Evolutionary conservation across 1,140 invertebrate genomes (phyloP).

Genomic region (Rhysida immarginata): DNA sequence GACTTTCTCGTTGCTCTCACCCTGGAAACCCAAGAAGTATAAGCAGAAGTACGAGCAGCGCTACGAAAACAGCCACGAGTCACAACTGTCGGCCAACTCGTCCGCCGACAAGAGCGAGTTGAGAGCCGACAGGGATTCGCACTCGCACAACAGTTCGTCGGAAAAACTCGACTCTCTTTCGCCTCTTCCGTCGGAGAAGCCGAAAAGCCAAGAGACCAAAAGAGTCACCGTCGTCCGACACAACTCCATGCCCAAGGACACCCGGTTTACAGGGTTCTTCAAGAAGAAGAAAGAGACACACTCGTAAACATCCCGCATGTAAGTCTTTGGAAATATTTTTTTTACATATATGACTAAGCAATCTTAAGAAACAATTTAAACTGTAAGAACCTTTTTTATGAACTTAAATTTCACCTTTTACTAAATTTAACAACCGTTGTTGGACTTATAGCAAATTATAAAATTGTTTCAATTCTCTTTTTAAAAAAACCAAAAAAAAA

Average conservation of each 20-base stretch:
- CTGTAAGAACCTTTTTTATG: too few species aligned
- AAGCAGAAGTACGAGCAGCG: neutral
- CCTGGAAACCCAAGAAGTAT: conserved; percentile 8
- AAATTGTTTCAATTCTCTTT: too few species aligned
- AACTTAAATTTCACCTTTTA: too few species aligned
- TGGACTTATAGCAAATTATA: too few species aligned
- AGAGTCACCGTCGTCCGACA: neutral
- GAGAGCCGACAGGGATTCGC: neutral
- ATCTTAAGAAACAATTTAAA: too few species aligned
- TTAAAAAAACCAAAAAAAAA: too few species aligned
- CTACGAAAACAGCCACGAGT: neutral
- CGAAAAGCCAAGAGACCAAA: neutral
- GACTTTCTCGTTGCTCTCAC: conserved; percentile 2
- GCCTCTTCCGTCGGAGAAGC: conserved; percentile 1
- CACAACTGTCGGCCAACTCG: neutral
- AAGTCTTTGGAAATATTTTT: too few species aligned
- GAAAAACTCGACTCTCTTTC: conserved; percentile 4
- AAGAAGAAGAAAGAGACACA: neutral
- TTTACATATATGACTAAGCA: too few species aligned
- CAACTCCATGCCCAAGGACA: conserved; percentile 7
- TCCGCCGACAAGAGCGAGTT: neutral
- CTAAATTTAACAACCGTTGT: too few species aligned
- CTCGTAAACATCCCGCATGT: too few species aligned
- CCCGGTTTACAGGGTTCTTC: conserved; percentile 4
- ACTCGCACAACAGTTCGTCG: neutral